phyloP scores from a whole-genome alignment of 2,797 vertebrate species.

The Hydrocynus forskahlii region DNA sequence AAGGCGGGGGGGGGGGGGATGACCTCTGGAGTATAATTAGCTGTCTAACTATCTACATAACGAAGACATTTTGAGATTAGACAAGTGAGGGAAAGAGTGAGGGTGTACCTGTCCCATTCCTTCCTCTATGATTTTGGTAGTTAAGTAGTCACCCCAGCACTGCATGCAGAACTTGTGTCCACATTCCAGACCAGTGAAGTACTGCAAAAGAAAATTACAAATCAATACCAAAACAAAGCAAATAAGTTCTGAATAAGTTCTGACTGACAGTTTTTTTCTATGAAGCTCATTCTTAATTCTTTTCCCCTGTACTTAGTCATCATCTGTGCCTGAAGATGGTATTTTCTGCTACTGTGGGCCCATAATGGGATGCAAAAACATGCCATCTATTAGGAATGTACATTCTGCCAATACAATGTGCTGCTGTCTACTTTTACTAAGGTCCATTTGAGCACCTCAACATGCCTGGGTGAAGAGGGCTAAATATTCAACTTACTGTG shows the following conservation, averaged over 20 bases:
- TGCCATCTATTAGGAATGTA: not conserved
- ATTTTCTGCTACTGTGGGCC: not conserved
- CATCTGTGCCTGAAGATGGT: too few relatives aligned
- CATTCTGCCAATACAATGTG: not conserved
- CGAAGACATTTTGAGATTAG: not conserved
- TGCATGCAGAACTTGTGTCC: constrained; percentile 99
- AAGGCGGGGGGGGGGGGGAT: not conserved
- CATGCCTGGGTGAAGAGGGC: not conserved
- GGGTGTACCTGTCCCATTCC: constrained; percentile 98
- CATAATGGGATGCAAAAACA: not conserved
- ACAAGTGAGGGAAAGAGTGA: constrained; percentile 40
- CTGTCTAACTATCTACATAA: not conserved
- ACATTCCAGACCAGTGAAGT: constrained; percentile 98
- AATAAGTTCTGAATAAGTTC: too few relatives aligned
- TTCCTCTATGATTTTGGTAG: constrained; percentile 99
- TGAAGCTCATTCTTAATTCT: not conserved
- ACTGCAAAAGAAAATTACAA: constrained; percentile 74
- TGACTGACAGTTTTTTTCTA: too few relatives aligned
- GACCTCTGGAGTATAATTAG: not conserved
- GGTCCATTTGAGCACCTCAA: not conserved
- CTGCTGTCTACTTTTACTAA: not conserved
- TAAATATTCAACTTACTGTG: not conserved
- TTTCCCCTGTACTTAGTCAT: too few relatives aligned
- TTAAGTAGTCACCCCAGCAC: constrained; percentile 99
- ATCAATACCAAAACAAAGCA: constrained; percentile 6